These are phyloP conservation scores for Drymonia ruficornis DNA, from an alignment of 2,888 invertebrate species.

Conservation along the genomic window DNA sequence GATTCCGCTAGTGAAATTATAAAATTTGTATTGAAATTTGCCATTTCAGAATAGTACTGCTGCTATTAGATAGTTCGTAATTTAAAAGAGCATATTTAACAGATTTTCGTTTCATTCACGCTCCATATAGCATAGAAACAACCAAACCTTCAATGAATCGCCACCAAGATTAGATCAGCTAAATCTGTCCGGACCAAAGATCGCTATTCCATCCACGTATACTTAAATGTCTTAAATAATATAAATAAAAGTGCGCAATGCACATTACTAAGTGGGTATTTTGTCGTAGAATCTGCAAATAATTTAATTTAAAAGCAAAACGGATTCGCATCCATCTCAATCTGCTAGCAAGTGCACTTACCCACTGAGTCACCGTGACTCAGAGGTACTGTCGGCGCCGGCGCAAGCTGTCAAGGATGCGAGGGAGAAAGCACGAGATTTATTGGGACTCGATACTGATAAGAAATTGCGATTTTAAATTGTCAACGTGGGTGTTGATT, in stretches of 20 bases:
- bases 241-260: constrained; percentile 28
- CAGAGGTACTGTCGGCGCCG: constrained; percentile 33
- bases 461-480: neutral
- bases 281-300: constrained; percentile 44
- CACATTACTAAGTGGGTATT: constrained; percentile 38
- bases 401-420: constrained; percentile 10
- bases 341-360: constrained; percentile 55
- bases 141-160: neutral
- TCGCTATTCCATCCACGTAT: neutral
- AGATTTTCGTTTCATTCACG: neutral
- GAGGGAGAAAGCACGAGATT: constrained; percentile 11
- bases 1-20: too few species aligned
- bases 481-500: constrained; percentile 2
- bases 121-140: neutral
- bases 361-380: constrained; percentile 59
- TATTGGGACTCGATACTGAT: neutral
- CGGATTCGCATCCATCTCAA: constrained; percentile 65
- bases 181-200: constrained; percentile 10
- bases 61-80: too few species aligned
- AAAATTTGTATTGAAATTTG: too few species aligned
- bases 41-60: too few species aligned
- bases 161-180: neutral
- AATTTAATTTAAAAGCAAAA: constrained; percentile 44
- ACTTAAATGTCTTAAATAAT: constrained; percentile 20
- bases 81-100: too few species aligned